A percentile compares a stretch with the other conserved stretches of the same genome.
Evolutionary conservation across 2,113 vertebrate species (phyloP).

Genomic region (Pseudolaguvia tuberculata): DNA sequence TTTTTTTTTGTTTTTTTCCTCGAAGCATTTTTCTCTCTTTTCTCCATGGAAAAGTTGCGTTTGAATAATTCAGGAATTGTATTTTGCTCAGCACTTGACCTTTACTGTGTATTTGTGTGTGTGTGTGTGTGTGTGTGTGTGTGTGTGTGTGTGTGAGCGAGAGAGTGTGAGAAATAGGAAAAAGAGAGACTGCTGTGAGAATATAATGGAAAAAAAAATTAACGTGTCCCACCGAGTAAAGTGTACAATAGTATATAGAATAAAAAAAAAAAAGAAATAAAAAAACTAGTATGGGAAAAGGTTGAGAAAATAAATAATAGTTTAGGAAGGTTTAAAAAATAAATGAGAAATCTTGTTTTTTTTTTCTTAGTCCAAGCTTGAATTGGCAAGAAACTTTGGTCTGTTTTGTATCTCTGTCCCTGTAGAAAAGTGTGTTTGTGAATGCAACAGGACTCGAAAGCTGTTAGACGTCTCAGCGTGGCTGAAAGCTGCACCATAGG

Average conservation of each 20-base stretch:
- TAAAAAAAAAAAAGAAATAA: neutral
- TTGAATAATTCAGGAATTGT: slow-evolving; percentile 50
- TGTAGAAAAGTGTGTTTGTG: slow-evolving; percentile 18
- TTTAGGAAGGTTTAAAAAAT: slow-evolving; percentile 5
- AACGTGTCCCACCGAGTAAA: slow-evolving; percentile 15
- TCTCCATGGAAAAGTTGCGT: slow-evolving; percentile 25
- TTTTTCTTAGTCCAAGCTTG: neutral
- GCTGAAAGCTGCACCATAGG: slow-evolving; percentile 33
- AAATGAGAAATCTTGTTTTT: slow-evolving; percentile 1
- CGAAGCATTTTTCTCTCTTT: slow-evolving; percentile 29
- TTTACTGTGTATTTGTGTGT: slow-evolving; percentile 37
- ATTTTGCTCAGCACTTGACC: slow-evolving; percentile 47
- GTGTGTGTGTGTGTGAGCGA: neutral
- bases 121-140: slow-evolving; percentile 25
- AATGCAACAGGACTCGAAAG: slow-evolving; percentile 42
- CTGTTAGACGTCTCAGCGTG: slow-evolving; percentile 18
- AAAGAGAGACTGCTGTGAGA: neutral
- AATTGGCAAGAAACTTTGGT: slow-evolving; percentile 22
- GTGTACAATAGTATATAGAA: slow-evolving; percentile 4
- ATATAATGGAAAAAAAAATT: slow-evolving; percentile 14
- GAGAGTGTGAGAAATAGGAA: neutral
- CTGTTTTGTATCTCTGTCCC: slow-evolving; percentile 30
- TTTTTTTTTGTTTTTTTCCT: slow-evolving; percentile 25
- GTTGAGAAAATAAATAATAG: slow-evolving; percentile 1
- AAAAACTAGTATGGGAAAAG: neutral